These are phyloP conservation scores for Stichodactyla helianthus DNA, from an alignment of 64 coral and sea anemone genomes.

Conservation along the genomic window DNA sequence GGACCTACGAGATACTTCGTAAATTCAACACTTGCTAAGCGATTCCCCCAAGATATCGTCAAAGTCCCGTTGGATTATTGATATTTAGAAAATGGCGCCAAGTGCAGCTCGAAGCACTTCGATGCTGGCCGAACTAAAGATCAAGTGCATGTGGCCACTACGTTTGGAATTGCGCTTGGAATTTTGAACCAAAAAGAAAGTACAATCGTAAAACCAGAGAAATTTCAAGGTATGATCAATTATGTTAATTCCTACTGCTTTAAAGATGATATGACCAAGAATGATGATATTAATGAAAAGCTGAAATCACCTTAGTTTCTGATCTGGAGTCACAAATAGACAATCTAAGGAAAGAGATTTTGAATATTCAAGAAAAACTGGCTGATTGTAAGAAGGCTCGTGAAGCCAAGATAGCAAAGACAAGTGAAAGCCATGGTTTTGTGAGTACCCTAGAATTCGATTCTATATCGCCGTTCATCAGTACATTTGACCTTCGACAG, in stretches of 20 bases:
- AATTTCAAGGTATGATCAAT: neutral
- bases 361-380: neutral
- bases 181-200: neutral
- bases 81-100: neutral
- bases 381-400: neutral
- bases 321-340: neutral
- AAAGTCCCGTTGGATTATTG: neutral
- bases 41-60: neutral
- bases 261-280: neutral
- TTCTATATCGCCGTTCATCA: too few species aligned
- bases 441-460: too few species aligned
- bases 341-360: neutral
- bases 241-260: neutral
- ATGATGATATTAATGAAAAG: neutral
- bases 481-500: too few species aligned
- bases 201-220: neutral
- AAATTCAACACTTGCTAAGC: neutral
- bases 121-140: neutral
- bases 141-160: neutral
- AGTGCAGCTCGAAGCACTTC: neutral
- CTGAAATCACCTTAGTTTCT: neutral
- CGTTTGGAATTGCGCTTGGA: neutral
- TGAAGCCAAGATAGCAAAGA: neutral
- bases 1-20: neutral
- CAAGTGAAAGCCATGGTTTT: too few species aligned